Percentiles rank a stretch among this genome's conserved stretches.
Evolutionary conservation across 2,113 vertebrate genomes (phyloP).

Genomic region (Mobula birostris): DNA sequence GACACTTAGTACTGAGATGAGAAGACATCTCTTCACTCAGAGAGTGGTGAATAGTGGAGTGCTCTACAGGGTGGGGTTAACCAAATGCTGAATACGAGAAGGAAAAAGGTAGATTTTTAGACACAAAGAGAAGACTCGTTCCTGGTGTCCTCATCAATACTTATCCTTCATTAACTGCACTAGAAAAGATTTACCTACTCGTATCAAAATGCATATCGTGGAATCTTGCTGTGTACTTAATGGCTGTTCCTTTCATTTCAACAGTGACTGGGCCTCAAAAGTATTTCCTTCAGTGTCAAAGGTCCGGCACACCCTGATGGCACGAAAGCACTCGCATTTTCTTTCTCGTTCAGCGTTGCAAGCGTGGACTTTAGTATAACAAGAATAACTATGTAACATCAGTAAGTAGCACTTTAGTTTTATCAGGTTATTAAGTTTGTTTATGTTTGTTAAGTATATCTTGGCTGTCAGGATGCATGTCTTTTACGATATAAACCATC

Average conservation of each 20-base stretch:
- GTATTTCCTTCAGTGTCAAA: not conserved
- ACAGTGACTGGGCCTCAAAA: not conserved
- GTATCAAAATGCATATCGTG: not conserved
- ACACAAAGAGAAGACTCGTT: not conserved
- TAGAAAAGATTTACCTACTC: not conserved
- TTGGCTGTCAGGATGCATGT: not conserved
- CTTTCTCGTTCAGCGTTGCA: not conserved
- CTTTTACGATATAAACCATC: not conserved
- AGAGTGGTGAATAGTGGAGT: too few relatives aligned
- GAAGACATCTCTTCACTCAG: too few relatives aligned
- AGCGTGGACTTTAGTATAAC: not conserved
- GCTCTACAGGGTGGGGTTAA: too few relatives aligned
- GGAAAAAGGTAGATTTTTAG: too few relatives aligned
- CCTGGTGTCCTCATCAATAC: not conserved
- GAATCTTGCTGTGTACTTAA: not conserved
- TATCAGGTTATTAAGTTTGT: not conserved
- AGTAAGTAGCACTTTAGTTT: not conserved
- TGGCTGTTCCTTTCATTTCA: not conserved
- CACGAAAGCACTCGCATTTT: not conserved
- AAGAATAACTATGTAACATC: not conserved
- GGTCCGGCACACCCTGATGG: not conserved
- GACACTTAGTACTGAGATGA: too few relatives aligned
- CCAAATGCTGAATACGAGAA: too few relatives aligned
- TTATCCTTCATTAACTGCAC: not conserved
- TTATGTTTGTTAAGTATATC: not conserved